phyloP scores from a whole-genome alignment of 2,797 vertebrate genomes.

The Anguilla obscura region DNA sequence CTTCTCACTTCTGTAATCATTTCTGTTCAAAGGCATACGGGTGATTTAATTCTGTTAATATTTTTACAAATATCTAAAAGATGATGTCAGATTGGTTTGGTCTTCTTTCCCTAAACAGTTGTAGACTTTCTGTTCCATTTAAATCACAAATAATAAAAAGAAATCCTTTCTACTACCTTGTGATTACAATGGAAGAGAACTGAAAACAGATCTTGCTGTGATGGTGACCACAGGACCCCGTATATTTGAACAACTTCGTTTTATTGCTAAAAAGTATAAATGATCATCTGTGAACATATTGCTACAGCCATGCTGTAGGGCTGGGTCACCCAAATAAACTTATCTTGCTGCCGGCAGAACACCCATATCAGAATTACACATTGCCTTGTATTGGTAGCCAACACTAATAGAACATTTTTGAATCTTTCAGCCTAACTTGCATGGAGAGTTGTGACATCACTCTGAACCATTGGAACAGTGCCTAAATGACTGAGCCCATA shows the following conservation, averaged over 20 bases:
- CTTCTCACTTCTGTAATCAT: neutral
- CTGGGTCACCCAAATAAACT: conserved; percentile 19
- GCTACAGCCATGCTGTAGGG: conserved; percentile 24
- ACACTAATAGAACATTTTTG: conserved; percentile 29
- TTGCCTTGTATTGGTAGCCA: conserved; percentile 6
- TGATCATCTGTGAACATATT: conserved; percentile 36
- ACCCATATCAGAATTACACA: conserved; percentile 6
- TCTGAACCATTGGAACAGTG: neutral
- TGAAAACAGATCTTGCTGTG: conserved; percentile 10
- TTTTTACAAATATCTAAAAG: neutral
- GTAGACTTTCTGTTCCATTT: neutral
- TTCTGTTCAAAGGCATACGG: neutral
- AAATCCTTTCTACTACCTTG: neutral
- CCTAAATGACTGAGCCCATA: neutral
- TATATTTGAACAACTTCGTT: conserved; percentile 32
- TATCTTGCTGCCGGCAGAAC: neutral
- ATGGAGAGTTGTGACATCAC: neutral
- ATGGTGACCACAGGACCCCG: neutral
- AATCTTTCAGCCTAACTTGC: neutral
- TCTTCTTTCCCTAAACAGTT: neutral
- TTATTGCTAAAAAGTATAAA: conserved; percentile 30
- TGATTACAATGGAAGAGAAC: neutral
- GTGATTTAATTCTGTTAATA: neutral
- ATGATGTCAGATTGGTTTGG: neutral
- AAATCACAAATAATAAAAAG: conserved; percentile 6